These are phyloP conservation scores for Formicarius rufipectus DNA, from an alignment of 2,113 vertebrate genomes.

Conservation along the genomic window DNA sequence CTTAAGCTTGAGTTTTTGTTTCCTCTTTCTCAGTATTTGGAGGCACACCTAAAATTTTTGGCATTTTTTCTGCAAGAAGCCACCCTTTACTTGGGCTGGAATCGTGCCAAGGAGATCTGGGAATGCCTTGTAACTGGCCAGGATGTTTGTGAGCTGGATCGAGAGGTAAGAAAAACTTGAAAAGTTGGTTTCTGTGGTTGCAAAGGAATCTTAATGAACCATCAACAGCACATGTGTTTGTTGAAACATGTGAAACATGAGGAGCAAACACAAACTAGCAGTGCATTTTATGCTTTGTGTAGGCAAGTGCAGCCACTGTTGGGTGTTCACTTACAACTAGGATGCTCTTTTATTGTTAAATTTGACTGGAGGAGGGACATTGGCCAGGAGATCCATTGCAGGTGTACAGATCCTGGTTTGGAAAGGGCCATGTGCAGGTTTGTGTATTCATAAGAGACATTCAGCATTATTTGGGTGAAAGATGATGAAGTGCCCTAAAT, in stretches of 20 bases:
- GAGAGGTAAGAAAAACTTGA: slow-evolving; percentile 84
- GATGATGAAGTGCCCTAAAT: not conserved
- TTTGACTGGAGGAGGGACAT: not conserved
- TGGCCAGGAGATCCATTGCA: not conserved
- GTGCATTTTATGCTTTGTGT: not conserved
- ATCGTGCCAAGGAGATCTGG: slow-evolving; percentile 97
- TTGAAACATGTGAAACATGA: not conserved
- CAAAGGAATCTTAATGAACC: not conserved
- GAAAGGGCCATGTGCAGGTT: not conserved
- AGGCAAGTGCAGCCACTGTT: not conserved
- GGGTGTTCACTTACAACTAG: not conserved
- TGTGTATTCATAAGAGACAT: not conserved
- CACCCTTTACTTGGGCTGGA: slow-evolving; percentile 96
- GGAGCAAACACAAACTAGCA: not conserved
- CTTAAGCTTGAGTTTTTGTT: slow-evolving; percentile 48
- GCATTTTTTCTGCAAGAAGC: slow-evolving; percentile 99
- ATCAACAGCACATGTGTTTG: not conserved
- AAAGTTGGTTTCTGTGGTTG: not conserved
- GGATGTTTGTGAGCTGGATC: slow-evolving; percentile 94
- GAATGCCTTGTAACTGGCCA: slow-evolving; percentile 96
- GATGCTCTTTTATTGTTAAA: not conserved
- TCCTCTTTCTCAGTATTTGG: slow-evolving; percentile 87
- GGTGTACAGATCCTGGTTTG: not conserved
- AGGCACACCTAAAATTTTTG: slow-evolving; percentile 96
- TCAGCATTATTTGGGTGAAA: not conserved